A percentile compares a stretch with the other conserved stretches of the same genome.
These are phyloP conservation scores for Petromus typicus DNA, from an alignment of 2,113 vertebrate genomes.

Conservation along the genomic window DNA sequence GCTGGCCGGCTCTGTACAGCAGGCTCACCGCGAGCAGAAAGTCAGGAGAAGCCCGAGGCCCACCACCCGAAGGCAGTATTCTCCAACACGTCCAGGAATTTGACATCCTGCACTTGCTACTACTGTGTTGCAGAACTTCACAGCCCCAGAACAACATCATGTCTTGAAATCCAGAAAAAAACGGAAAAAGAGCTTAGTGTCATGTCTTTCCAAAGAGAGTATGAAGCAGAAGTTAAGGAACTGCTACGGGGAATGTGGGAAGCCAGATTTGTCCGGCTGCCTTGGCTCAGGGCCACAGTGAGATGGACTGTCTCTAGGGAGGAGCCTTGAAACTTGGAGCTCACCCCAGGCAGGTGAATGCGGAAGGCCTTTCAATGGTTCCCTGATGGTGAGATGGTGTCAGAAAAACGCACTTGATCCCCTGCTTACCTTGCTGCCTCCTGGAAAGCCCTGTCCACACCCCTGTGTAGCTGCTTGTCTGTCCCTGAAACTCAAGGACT, in stretches of 20 bases:
- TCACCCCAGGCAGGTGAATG: neutral
- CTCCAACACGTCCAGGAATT: neutral
- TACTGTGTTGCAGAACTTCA: neutral
- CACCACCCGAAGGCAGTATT: neutral
- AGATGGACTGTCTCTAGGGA: neutral
- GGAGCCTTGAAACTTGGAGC: neutral
- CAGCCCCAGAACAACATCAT: neutral
- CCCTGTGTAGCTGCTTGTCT: neutral
- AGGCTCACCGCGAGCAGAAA: neutral
- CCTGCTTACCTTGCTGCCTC: no score
- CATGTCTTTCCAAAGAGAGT: slow-evolving; percentile 19
- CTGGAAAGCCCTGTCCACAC: neutral
- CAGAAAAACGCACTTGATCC: neutral
- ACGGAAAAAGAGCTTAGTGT: neutral
- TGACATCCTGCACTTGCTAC: neutral
- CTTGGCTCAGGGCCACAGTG: neutral
- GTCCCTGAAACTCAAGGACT: neutral
- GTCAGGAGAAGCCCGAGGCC: neutral
- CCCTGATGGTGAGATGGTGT: neutral
- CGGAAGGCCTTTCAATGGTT: neutral
- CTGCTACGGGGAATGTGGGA: neutral
- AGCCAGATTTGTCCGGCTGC: slow-evolving; percentile 14
- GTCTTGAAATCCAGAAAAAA: slow-evolving; percentile 46
- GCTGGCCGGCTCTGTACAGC: neutral
- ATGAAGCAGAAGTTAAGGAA: neutral